A percentile compares a stretch with the other conserved stretches of the same genome.
These are phyloP conservation scores for Rhadina sibilatrix DNA, from an alignment of 2,113 vertebrate genomes.

Conservation along the genomic window DNA sequence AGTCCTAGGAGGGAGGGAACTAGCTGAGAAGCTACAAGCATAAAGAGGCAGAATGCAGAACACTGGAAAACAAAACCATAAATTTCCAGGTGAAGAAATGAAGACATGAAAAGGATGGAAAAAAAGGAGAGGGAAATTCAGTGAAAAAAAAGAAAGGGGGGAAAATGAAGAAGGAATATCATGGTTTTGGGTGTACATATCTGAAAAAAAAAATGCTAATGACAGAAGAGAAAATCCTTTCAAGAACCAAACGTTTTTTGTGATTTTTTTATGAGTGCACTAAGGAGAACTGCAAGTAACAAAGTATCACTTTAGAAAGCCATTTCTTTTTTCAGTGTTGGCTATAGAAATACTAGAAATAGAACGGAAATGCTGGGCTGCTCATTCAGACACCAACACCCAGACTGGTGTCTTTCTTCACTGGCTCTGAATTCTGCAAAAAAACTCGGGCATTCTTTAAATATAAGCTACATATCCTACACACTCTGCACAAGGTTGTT, in stretches of 20 bases:
- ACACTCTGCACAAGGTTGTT: background rate
- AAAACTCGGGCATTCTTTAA: background rate
- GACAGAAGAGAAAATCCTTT: background rate
- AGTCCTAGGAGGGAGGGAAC: background rate
- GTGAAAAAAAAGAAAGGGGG: background rate
- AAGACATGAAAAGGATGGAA: background rate
- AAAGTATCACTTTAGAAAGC: background rate
- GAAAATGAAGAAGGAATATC: background rate
- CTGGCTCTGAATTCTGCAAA: background rate
- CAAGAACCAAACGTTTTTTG: background rate
- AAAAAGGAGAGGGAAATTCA: accelerated
- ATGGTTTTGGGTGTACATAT: background rate
- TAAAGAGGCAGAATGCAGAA: background rate
- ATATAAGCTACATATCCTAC: background rate
- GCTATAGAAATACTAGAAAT: constrained; percentile 17
- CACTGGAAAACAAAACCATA: background rate
- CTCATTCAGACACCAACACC: background rate
- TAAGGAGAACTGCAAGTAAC: background rate
- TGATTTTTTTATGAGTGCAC: background rate
- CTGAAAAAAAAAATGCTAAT: background rate
- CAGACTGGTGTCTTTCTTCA: background rate
- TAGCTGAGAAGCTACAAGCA: background rate
- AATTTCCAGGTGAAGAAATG: background rate
- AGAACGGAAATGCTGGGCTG: background rate
- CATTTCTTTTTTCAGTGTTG: background rate